These are phyloP conservation scores for Scotopteryx bipunctaria DNA, from an alignment of 2,888 invertebrate species.

Conservation along the genomic window DNA sequence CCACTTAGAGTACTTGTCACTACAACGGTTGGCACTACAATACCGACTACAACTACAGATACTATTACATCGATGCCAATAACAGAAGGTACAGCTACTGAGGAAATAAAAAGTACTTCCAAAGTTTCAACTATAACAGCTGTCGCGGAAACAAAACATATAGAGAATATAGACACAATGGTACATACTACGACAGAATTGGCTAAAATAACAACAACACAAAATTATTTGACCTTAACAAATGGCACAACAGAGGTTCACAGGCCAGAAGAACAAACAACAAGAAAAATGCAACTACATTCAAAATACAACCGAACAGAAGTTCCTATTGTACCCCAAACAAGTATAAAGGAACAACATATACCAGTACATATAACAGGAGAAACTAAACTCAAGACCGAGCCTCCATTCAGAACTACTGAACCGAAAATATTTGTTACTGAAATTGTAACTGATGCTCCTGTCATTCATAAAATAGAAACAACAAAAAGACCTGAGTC, in stretches of 20 bases:
- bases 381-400: constrained; percentile 18
- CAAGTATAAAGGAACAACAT: constrained; percentile 25
- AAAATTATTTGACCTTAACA: constrained; percentile 1
- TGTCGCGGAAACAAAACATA: neutral
- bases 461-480: constrained; percentile 40
- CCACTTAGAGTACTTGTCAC: neutral
- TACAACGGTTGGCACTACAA: constrained; percentile 10
- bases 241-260: constrained; percentile 25
- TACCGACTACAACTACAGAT: constrained; percentile 20
- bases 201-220: constrained; percentile 18
- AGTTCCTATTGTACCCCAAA: constrained; percentile 37
- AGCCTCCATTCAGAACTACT: neutral
- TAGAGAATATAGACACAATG: neutral
- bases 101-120: constrained; percentile 1
- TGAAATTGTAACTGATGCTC: constrained; percentile 23
- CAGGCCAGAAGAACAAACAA: constrained; percentile 32
- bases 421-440: constrained; percentile 13
- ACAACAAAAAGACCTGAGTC: constrained; percentile 57
- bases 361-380: constrained; percentile 28
- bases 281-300: constrained; percentile 28
- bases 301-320: constrained; percentile 50
- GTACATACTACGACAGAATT: neutral
- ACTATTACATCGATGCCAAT: constrained; percentile 26
- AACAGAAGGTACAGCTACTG: neutral
- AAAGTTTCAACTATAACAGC: neutral